These are phyloP conservation scores for Elaphurus davidianus DNA, from an alignment of 2,113 vertebrate species.

Conservation along the genomic window DNA sequence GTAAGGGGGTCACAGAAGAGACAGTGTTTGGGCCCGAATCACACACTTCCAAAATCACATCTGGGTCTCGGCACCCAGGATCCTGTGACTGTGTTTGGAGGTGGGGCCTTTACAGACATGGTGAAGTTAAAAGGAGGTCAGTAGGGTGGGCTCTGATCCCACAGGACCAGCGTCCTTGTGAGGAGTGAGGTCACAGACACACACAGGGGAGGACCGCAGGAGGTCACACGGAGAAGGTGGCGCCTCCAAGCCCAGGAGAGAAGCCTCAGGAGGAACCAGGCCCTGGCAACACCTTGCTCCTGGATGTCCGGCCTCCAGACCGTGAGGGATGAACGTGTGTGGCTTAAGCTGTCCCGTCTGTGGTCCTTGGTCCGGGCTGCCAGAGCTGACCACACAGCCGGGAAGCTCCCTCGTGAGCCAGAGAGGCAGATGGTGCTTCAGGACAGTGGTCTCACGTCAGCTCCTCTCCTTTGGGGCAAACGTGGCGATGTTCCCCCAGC, in stretches of 20 bases:
- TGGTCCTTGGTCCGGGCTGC: background rate
- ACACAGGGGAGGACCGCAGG: background rate
- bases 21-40: background rate
- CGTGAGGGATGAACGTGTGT: background rate
- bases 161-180: background rate
- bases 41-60: background rate
- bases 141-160: background rate
- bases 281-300: background rate
- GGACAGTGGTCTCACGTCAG: background rate
- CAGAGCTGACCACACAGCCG: background rate
- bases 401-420: background rate
- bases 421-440: background rate
- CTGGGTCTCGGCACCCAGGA: background rate
- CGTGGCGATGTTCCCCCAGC: background rate
- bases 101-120: background rate
- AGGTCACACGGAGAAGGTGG: background rate
- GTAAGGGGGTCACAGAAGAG: background rate
- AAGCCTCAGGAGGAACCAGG: background rate
- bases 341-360: background rate
- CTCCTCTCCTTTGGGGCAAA: background rate
- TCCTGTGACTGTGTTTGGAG: background rate
- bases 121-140: background rate
- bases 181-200: background rate
- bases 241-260: background rate
- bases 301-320: background rate